Base-by-base conservation (phyloP, 2,113 vertebrate genomes). In the Ia io region DNA sequence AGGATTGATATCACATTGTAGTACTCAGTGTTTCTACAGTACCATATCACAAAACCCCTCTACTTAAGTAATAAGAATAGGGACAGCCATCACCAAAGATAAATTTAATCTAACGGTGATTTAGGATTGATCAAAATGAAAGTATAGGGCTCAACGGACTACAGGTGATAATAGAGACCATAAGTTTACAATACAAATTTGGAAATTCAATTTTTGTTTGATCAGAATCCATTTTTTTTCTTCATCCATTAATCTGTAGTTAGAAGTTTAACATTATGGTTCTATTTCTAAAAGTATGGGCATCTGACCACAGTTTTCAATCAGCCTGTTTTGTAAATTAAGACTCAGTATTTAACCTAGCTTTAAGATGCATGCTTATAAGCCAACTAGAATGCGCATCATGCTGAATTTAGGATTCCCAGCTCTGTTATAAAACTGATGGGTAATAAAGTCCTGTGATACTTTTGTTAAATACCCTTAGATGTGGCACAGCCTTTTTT, bases 321-420 rank as follows among this genome's bases (percentile, higher is more conserved):
- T 74, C 17, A 92, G 30, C 4, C 37, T 44, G 22, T 40, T 67
- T 95, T 71, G n/a, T 74, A 97, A 95, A 59, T 59, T 80, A 95
- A 90, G 42, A n/a, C 2, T 91, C 63, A 30, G 4, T 11, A n/a
- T 77, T 78, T 85, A 73, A 14, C 42, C 37, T 67, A 9, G 2
- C 7, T 78, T 42, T 92, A 25, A 42, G 30, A 63, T 69, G 23
- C 20, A 84, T 65, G 6, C 23, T 84, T 49, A 49, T 32, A 91
- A 86, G 5, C 2, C 2, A 49, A 22, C 3, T 61, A 2, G 42
- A 61, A n/a, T 80, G n/a, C 1, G 70, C 9, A 11, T 30, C 18
- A 56, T 85, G 12, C 69, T 67, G 0, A 40, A 35, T 69, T 59
- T 78, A 74, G 20, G 5, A 63, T 77, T 42, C 17, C 6, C 1